Evolutionary conservation across 2,888 invertebrate genomes (phyloP).

Genomic region (Drosophila anceps): DNA sequence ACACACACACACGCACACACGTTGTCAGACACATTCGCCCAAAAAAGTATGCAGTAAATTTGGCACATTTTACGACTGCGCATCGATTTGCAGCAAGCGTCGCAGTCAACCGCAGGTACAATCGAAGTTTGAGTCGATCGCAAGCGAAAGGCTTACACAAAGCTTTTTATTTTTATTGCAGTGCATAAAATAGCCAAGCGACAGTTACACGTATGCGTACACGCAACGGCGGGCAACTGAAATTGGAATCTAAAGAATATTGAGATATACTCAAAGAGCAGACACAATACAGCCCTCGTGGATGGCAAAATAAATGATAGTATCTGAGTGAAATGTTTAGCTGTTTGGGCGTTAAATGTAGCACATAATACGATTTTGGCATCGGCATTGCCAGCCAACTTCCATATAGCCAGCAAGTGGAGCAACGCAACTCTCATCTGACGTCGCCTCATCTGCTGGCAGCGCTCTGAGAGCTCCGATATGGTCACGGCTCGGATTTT

Average conservation of each 20-base stretch:
- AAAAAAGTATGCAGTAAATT: conserved; percentile 79
- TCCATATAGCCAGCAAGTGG: neutral
- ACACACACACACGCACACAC: conserved; percentile 17
- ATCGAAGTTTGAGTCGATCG: conserved; percentile 13
- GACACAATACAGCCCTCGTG: conserved; percentile 28
- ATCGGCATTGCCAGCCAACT: conserved; percentile 2
- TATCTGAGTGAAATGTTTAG: conserved; percentile 52
- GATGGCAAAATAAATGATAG: conserved; percentile 41
- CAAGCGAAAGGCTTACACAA: conserved; percentile 61
- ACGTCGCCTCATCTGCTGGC: neutral
- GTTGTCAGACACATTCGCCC: conserved; percentile 11
- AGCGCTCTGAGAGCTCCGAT: neutral
- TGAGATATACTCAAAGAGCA: conserved; percentile 4
- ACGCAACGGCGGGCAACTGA: conserved; percentile 1
- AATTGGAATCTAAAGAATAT: conserved; percentile 12
- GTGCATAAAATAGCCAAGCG: conserved; percentile 47
- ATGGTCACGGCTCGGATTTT: conserved; percentile 43
- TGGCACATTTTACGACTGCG: conserved; percentile 65
- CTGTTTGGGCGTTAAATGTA: conserved; percentile 76
- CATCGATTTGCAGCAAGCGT: conserved; percentile 62
- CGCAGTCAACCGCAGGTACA: conserved; percentile 63
- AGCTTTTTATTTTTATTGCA: conserved; percentile 74
- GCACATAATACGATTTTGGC: conserved; percentile 73
- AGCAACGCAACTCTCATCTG: conserved; percentile 11
- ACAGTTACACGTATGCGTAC: conserved; percentile 14